These are phyloP conservation scores for Danio choprae DNA, from an alignment of 2,797 vertebrate species.

Conservation along the genomic window DNA sequence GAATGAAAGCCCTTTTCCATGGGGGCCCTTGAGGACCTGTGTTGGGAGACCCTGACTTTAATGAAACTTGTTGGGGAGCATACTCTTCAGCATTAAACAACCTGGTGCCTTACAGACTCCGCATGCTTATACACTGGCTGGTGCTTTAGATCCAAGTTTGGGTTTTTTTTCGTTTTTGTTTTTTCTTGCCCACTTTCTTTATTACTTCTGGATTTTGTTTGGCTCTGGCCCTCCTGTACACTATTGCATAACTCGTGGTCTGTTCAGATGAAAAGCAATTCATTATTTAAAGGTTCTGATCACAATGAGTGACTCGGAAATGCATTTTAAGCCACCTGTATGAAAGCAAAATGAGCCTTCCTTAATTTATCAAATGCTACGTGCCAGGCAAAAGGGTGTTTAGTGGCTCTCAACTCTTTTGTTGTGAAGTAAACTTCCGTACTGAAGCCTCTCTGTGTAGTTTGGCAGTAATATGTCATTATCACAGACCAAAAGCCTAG, in stretches of 20 bases:
- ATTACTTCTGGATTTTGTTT: conserved; percentile 56
- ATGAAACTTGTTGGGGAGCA: conserved; percentile 75
- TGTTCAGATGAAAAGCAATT: conserved; percentile 11
- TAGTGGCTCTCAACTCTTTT: conserved; percentile 55
- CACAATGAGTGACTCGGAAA: conserved; percentile 50
- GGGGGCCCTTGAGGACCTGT: conserved; percentile 78
- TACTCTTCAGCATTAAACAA: conserved; percentile 84
- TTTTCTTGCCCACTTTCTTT: conserved; percentile 52
- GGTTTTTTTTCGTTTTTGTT: conserved; percentile 64
- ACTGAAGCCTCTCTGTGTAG: conserved; percentile 60
- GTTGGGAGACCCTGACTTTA: conserved; percentile 75
- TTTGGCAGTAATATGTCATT: conserved; percentile 74
- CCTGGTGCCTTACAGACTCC: conserved; percentile 87
- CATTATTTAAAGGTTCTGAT: conserved; percentile 29
- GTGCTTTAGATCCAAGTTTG: conserved; percentile 83
- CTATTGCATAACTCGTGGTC: conserved; percentile 63
- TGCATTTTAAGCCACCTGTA: conserved; percentile 80
- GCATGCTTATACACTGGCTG: conserved; percentile 86
- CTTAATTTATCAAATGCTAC: conserved; percentile 64
- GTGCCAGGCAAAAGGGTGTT: conserved; percentile 64
- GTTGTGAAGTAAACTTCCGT: conserved; percentile 50
- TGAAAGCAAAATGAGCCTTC: conserved; percentile 70
- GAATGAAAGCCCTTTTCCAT: conserved; percentile 78
- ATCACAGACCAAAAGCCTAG: conserved; percentile 73
- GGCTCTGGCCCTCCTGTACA: conserved; percentile 73